Percentiles rank a stretch among this genome's conserved stretches.
Evolutionary conservation across 2,113 vertebrate genomes (phyloP).

Genomic region (Brienomyrus brachyistius): DNA sequence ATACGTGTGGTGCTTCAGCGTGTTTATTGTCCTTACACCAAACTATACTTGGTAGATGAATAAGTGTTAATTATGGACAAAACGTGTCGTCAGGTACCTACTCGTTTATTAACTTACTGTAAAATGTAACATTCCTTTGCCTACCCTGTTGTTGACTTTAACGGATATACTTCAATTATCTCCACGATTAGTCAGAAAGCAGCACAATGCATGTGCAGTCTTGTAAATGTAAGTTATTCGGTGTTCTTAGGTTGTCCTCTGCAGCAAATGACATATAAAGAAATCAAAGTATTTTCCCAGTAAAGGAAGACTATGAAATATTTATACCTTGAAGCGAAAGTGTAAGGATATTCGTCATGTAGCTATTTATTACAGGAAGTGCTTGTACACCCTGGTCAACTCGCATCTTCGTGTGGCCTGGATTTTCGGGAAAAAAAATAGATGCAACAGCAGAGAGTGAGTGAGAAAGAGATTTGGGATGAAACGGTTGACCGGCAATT

Average conservation of each 20-base stretch:
- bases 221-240: not conserved
- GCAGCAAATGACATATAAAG: not conserved
- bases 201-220: not conserved
- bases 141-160: not conserved
- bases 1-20: not conserved
- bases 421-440: not conserved
- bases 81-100: not conserved
- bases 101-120: not conserved
- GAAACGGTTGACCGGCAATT: not conserved
- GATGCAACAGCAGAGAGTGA: not conserved
- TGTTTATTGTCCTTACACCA: not conserved
- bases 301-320: not conserved
- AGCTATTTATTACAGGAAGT: not conserved
- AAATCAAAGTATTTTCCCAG: not conserved
- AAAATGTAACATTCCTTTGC: not conserved
- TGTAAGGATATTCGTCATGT: not conserved
- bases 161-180: not conserved
- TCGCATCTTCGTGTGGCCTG: not conserved
- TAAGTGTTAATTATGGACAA: not conserved
- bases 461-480: not conserved
- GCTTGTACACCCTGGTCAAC: not conserved
- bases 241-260: not conserved
- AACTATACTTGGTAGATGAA: not conserved
- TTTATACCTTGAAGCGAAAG: not conserved
- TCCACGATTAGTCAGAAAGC: not conserved